These are phyloP conservation scores for Momotus momota DNA, from an alignment of 2,797 vertebrate genomes.

Conservation along the genomic window DNA sequence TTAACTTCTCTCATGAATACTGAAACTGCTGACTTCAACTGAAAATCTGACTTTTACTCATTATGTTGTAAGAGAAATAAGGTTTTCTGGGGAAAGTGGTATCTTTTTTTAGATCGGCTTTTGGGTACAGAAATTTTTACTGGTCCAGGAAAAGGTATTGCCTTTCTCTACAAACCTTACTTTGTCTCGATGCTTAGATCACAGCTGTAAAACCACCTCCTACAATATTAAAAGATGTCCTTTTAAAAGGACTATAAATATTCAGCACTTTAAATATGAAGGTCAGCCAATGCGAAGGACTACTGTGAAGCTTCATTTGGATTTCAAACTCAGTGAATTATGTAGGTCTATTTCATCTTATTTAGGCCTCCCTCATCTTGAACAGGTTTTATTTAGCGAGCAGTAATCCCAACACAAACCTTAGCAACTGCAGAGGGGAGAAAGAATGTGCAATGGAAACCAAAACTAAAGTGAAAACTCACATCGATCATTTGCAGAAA, in stretches of 20 bases:
- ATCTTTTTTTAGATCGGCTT: background rate
- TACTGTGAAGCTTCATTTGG: background rate
- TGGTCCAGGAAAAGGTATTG: background rate
- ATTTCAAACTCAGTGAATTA: background rate
- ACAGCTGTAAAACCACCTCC: background rate
- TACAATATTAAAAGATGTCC: background rate
- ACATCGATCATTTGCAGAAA: constrained; percentile 15
- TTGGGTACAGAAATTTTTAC: background rate
- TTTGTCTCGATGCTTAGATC: background rate
- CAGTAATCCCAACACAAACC: constrained; percentile 1
- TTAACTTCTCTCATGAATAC: background rate
- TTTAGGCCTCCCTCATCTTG: background rate
- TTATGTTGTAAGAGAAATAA: background rate
- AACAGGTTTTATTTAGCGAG: background rate
- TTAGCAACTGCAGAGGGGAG: background rate
- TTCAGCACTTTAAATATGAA: background rate
- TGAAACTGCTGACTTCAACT: background rate
- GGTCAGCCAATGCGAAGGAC: background rate
- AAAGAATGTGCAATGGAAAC: background rate
- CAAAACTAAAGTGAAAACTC: constrained; percentile 18
- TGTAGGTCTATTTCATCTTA: background rate
- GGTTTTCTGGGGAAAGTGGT: background rate
- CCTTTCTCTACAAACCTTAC: background rate
- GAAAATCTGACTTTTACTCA: background rate
- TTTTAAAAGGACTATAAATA: background rate